Base-by-base conservation (phyloP, 1,140 invertebrate genomes). In the Hypsibius dujardini region DNA sequence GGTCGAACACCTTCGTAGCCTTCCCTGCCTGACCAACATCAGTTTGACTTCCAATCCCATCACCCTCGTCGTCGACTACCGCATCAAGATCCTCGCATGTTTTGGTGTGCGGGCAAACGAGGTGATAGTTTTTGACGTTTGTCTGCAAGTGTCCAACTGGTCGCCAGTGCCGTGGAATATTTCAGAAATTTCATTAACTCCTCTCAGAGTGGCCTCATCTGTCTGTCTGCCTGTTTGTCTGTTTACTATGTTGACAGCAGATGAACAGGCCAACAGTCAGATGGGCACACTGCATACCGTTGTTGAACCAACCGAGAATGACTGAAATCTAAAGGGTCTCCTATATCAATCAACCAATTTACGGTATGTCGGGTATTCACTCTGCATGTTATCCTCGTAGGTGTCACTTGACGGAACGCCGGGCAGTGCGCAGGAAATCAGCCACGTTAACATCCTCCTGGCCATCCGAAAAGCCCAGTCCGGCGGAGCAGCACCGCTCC, bases 41-140 rank as follows among this genome's bases (percentile, higher is more conserved):
- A 84, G 86, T 75, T 80, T 96, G 15, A 89, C 87, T 15, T 91
- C 89, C 0, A 96, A 97, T 82, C 88, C 90, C 50, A 87, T 97
- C 0, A 88, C 90, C 0, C 86, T 86, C 1, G 84, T 86, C 50
- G 83, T 89, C 74, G 93, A 96, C 80, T 97, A 95, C 79, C 84
- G 93, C 76, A 87, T 91, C 0, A 90, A 90, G 77, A 87, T 93
- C 0, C 81, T 96, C 70, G 87, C 90, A 75, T 84, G 86, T 71
- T 92, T 94, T 77, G 87, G 87, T 62, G 83, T 84, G 59, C 82
- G 89, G 69, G 88, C 88, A 72, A 50, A 70, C 45, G 75, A 76
- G 73, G 76, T 76, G 73, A 59, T 47, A 47, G 46, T 72, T 42
- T 15, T 46, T 14, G 14, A 15, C 62, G 28, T 2, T 72, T 59